Percentiles rank a stretch among this genome's conserved stretches.
Conservation (phyloP, 2,113 vertebrate species). For the Epinephelus cyanopodus region DNA sequence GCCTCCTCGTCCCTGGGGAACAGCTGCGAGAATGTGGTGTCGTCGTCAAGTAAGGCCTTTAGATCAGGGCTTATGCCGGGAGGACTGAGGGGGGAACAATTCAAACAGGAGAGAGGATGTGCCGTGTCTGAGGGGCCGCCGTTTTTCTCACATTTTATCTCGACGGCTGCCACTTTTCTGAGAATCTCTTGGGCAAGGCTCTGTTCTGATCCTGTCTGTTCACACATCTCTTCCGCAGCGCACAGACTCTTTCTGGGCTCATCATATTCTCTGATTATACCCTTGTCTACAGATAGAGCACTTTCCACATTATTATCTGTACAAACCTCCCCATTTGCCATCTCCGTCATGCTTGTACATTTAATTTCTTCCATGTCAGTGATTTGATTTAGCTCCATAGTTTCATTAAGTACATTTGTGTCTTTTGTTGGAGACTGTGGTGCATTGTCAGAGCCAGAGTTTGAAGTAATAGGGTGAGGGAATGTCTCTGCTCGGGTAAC, state of each 20-base stretch:
- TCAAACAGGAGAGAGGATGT: slow-evolving; percentile 62
- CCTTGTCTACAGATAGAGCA: slow-evolving; percentile 38
- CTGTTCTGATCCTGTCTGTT: slow-evolving; percentile 63
- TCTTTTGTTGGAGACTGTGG: slow-evolving; percentile 44
- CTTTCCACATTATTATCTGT: slow-evolving; percentile 49
- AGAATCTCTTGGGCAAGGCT: slow-evolving; percentile 70
- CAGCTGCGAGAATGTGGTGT: slow-evolving; percentile 90
- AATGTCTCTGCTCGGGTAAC: slow-evolving; percentile 48
- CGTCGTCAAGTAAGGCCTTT: slow-evolving; percentile 87
- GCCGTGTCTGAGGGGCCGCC: slow-evolving; percentile 57
- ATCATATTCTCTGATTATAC: slow-evolving; percentile 43
- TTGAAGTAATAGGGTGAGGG: slow-evolving; percentile 41
- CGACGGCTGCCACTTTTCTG: slow-evolving; percentile 62
- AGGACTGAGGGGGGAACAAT: slow-evolving; percentile 42
- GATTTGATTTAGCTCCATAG: slow-evolving; percentile 37
- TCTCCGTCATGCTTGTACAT: slow-evolving; percentile 40
- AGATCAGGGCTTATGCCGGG: slow-evolving; percentile 74
- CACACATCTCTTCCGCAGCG: slow-evolving; percentile 57
- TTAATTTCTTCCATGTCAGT: slow-evolving; percentile 56
- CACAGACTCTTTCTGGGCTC: slow-evolving; percentile 43
- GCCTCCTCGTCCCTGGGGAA: slow-evolving; percentile 89
- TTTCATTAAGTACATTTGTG: slow-evolving; percentile 40
- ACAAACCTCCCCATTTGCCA: slow-evolving; percentile 47
- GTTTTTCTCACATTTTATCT: slow-evolving; percentile 81
- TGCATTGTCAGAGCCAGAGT: slow-evolving; percentile 43